A percentile compares a stretch with the other conserved stretches of the same genome.
Conservation (phyloP, 2,888 invertebrate species). For the Orchesella flavescens region DNA sequence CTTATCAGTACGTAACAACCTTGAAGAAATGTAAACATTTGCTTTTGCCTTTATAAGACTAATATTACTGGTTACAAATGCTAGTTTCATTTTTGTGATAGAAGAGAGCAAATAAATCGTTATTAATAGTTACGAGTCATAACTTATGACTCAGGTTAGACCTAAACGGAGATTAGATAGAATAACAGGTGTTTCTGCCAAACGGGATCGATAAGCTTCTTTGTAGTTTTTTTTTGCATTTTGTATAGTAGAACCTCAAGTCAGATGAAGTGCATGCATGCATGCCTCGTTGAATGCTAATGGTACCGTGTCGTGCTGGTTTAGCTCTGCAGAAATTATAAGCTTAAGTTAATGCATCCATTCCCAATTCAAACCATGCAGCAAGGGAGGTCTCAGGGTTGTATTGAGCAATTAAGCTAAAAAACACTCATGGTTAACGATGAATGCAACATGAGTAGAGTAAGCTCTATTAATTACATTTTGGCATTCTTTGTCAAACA, state of each 20-base stretch:
- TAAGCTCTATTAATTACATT: conserved; percentile 14
- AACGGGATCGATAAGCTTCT: conserved; percentile 19
- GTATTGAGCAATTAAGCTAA: conserved; percentile 52
- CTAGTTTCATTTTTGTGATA: neutral
- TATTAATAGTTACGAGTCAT: conserved; percentile 19
- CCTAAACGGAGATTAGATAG: conserved; percentile 9
- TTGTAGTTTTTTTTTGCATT: neutral
- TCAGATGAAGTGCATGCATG: neutral
- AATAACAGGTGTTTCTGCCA: conserved; percentile 26
- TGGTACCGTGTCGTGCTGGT: conserved; percentile 29
- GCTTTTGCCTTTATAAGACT: conserved; percentile 46
- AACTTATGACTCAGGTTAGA: neutral
- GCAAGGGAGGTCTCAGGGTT: conserved; percentile 53
- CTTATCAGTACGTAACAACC: conserved; percentile 56
- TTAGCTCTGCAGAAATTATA: conserved; percentile 1
- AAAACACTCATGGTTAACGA: conserved; percentile 37
- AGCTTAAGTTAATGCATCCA: conserved; percentile 8
- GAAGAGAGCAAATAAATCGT: conserved; percentile 5
- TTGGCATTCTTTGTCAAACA: conserved; percentile 1
- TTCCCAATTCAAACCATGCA: conserved; percentile 16
- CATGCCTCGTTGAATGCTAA: conserved; percentile 34
- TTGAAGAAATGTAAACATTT: conserved; percentile 57
- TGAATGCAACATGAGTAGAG: conserved; percentile 29
- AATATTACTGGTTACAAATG: neutral
- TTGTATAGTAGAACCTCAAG: too few relatives aligned